Percentiles rank a stretch among this genome's conserved stretches.
Evolutionary conservation across 2,888 invertebrate species (phyloP).

Genomic region (Empis stercorea): DNA sequence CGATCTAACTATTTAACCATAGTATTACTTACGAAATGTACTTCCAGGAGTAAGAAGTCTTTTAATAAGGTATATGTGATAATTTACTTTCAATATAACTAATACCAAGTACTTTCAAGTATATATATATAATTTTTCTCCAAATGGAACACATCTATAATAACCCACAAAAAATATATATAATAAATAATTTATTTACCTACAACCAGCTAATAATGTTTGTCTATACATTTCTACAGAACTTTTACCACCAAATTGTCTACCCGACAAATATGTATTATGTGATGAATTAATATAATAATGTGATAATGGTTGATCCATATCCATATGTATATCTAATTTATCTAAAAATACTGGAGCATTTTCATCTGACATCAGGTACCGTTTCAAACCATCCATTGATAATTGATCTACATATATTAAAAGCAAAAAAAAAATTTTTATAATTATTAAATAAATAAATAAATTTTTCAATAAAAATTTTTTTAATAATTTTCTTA

Average conservation of each 20-base stretch:
- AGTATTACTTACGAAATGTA: too few relatives aligned
- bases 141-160: too few relatives aligned
- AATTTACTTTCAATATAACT: too few relatives aligned
- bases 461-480: too few relatives aligned
- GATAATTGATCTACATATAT: conserved; percentile 59
- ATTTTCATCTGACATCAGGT: conserved; percentile 99
- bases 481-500: too few relatives aligned
- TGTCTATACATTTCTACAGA: conserved; percentile 99
- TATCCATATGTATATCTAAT: conserved; percentile 95
- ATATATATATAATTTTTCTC: too few relatives aligned
- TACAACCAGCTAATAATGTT: conserved; percentile 90
- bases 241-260: conserved; percentile 97
- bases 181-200: conserved; percentile 40
- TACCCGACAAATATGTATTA: conserved; percentile 84
- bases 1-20: too few relatives aligned
- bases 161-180: too few relatives aligned
- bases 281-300: conserved; percentile 99
- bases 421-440: not conserved
- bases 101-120: too few relatives aligned
- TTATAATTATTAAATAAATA: not conserved
- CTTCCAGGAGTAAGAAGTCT: too few relatives aligned
- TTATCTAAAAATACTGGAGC: conserved; percentile 97
- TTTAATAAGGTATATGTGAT: too few relatives aligned
- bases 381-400: conserved; percentile 92
- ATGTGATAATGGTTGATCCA: conserved; percentile 96